Conservation (phyloP, 2,113 vertebrate genomes). For the Genyomyrus donnyi region DNA sequence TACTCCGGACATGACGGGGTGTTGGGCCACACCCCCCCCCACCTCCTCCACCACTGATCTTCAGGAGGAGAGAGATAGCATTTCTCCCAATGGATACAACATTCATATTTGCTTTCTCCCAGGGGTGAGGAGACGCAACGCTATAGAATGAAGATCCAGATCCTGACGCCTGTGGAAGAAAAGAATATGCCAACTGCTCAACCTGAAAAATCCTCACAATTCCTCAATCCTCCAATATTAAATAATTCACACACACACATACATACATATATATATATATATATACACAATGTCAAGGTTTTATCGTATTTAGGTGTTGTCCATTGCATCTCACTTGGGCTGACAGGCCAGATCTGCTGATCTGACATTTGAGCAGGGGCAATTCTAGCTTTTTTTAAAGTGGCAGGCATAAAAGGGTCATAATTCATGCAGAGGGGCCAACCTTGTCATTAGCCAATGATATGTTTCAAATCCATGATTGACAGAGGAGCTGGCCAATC, state of each 20-base stretch:
- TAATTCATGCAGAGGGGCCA: neutral
- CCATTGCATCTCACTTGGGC: neutral
- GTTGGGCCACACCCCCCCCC: neutral
- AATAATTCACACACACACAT: neutral
- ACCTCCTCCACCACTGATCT: neutral
- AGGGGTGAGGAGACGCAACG: neutral
- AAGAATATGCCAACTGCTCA: neutral
- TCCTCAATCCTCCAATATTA: neutral
- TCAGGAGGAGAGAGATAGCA: neutral
- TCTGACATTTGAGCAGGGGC: neutral
- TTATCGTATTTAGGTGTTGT: neutral
- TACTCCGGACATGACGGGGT: neutral
- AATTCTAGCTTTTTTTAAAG: neutral
- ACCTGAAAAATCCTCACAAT: neutral
- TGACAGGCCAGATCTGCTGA: neutral
- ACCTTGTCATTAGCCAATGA: neutral
- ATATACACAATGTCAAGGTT: neutral
- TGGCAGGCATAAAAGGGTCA: neutral
- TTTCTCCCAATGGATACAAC: neutral
- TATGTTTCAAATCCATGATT: neutral
- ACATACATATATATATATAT: too few species aligned
- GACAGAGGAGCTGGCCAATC: neutral
- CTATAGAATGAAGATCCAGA: neutral
- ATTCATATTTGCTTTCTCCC: neutral
- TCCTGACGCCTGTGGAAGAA: neutral